Base-by-base conservation (phyloP, 2,797 vertebrate genomes). In the Gobio occitaniae region DNA sequence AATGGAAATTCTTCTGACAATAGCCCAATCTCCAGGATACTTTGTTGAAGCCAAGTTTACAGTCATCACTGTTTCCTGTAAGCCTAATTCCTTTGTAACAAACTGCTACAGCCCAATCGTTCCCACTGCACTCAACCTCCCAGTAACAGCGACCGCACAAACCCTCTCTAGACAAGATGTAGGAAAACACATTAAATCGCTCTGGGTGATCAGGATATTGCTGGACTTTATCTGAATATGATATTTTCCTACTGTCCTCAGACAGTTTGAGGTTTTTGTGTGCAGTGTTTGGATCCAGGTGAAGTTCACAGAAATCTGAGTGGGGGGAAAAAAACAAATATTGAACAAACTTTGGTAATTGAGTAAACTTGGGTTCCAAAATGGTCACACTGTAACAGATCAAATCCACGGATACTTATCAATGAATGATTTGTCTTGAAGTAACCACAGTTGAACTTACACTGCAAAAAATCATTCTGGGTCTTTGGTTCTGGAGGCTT, bases 91-190 rank as follows among this genome's bases (percentile, higher is more conserved):
- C 47, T 78, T 59, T 84, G 63, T 84, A 84, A n/a, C 47, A 48
- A 66, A 85, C 65, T 16, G 65, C 66, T 7, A 85, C 56, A 47
- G 16, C 2, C 25, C 56, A 77, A 2, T 2, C 9, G 4, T 21
- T 50, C 9, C 82, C 82, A 16, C 25, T 69, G 66, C 85, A 82
- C 72, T 86, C 71, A 6, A 54, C 82, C 79, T 88, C 87, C 85
- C 82, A 88, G 61, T 86, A 86, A 82, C 79, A 85, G 50, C 65
- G 76, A 21, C 85, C 61, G 1, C 2, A 56, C 32, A 88, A 80
- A 59, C 65, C 66, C 75, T 88, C 83, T 83, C 48, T 65, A 50
- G 83, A 85, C 36, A 82, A 11, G 13, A 86, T 70, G 12, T 82
- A 61, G 3, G 13, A 17, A 59, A 29, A 84, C 1, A 0, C 1